Evolutionary conservation across 2,888 invertebrate species (phyloP).

Genomic region (Rhagium mordax): DNA sequence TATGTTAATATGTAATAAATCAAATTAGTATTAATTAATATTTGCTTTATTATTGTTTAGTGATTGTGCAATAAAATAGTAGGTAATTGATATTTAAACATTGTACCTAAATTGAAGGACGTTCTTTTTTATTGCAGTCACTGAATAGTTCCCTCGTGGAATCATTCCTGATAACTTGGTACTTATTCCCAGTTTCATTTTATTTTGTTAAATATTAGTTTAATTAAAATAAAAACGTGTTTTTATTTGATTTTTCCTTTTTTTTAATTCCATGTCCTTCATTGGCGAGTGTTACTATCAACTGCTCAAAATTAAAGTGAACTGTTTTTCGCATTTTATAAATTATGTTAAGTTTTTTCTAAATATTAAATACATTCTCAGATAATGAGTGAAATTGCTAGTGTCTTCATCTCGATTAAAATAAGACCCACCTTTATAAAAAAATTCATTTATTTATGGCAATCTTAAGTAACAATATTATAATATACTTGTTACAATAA

Average conservation of each 20-base stretch:
- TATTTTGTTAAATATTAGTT: background rate
- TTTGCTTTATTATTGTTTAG: constrained; percentile 17
- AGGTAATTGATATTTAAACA: background rate
- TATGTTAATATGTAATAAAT: constrained; percentile 42
- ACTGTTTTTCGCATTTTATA: too few species aligned
- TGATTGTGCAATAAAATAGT: background rate
- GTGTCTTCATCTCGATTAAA: background rate
- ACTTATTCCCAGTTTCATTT: background rate
- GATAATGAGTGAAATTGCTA: too few species aligned
- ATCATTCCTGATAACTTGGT: background rate
- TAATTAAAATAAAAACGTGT: background rate
- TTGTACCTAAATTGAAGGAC: background rate
- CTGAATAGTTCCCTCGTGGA: background rate
- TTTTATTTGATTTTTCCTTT: background rate
- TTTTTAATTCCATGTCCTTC: background rate
- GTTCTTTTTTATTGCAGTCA: background rate
- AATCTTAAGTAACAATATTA: constrained; percentile 12
- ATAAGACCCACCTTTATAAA: background rate
- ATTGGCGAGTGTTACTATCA: too few species aligned
- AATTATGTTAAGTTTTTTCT: too few species aligned
- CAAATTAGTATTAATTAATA: constrained; percentile 5
- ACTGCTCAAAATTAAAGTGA: too few species aligned
- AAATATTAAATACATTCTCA: too few species aligned
- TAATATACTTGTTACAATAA: constrained; percentile 14
- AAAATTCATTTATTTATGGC: background rate